Percentiles rank a stretch among this genome's conserved stretches.
phyloP scores from a whole-genome alignment of 2,888 invertebrate species.

The Papilio elwesi region DNA sequence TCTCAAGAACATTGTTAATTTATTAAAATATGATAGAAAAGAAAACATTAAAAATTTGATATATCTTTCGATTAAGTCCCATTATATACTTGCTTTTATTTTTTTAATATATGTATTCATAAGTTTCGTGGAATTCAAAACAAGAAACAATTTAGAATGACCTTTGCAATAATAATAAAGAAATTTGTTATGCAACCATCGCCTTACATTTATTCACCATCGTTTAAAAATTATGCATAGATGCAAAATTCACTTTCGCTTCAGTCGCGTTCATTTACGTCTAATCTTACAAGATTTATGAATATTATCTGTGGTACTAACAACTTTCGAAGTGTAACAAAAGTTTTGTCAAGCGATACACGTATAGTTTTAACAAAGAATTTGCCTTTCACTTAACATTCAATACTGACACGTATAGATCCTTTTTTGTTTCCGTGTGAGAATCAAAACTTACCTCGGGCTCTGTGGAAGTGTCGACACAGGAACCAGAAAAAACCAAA shows the following conservation, averaged over 20 bases:
- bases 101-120: constrained; percentile 1
- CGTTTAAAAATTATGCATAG: constrained; percentile 11
- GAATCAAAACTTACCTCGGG: constrained; percentile 67
- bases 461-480: constrained; percentile 56
- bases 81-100: background rate
- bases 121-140: background rate
- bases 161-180: constrained; percentile 33
- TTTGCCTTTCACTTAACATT: constrained; percentile 81
- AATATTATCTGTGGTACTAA: constrained; percentile 25
- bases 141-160: constrained; percentile 27
- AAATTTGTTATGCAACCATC: constrained; percentile 29
- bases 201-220: constrained; percentile 10
- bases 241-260: constrained; percentile 32
- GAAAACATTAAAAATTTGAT: background rate
- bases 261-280: constrained; percentile 3
- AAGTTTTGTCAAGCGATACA: constrained; percentile 60
- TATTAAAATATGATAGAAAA: background rate
- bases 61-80: background rate
- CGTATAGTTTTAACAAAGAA: constrained; percentile 73
- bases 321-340: constrained; percentile 49
- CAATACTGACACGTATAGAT: constrained; percentile 77
- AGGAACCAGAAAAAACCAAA: constrained; percentile 54
- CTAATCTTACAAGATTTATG: background rate
- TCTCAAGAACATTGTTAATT: constrained; percentile 3
- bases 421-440: constrained; percentile 64